Evolutionary conservation across 2,113 vertebrate genomes (phyloP).

Genomic region (Symphodus melops): DNA sequence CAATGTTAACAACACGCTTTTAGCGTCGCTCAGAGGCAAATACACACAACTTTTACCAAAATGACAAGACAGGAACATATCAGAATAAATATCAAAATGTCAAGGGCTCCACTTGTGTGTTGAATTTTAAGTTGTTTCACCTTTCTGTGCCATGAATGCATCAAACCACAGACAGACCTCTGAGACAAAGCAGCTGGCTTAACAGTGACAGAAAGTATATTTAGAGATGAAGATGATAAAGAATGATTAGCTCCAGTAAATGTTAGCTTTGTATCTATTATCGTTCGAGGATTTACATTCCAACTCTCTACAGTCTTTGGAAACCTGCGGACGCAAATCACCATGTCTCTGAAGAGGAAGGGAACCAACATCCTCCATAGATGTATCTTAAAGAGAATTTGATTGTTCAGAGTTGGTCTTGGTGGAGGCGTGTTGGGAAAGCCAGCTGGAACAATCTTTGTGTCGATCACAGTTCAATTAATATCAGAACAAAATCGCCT

Average conservation of each 20-base stretch:
- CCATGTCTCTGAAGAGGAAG: no score
- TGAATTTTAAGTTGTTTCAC: conserved; percentile 28
- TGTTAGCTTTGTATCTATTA: no score
- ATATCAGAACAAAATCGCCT: no score
- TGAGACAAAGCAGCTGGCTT: not conserved
- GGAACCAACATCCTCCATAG: no score
- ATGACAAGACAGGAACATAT: conserved; percentile 5
- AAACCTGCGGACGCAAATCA: not conserved
- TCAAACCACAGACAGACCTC: not conserved
- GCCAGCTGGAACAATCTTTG: no score
- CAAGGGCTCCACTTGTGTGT: conserved; percentile 5
- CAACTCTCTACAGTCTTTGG: no score
- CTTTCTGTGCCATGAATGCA: not conserved
- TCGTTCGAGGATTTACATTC: no score
- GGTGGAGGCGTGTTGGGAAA: no score
- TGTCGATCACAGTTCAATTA: no score
- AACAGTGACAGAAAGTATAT: not conserved
- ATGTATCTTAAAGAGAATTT: no score
- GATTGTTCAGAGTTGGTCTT: no score
- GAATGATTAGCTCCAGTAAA: not conserved
- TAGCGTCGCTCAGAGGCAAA: conserved; percentile 22
- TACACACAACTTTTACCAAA: conserved; percentile 1
- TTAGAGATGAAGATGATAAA: not conserved
- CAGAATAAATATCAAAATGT: conserved; percentile 27
- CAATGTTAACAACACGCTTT: conserved; percentile 36